Base-by-base conservation (phyloP, 2,113 vertebrate species). In the Menura novaehollandiae region DNA sequence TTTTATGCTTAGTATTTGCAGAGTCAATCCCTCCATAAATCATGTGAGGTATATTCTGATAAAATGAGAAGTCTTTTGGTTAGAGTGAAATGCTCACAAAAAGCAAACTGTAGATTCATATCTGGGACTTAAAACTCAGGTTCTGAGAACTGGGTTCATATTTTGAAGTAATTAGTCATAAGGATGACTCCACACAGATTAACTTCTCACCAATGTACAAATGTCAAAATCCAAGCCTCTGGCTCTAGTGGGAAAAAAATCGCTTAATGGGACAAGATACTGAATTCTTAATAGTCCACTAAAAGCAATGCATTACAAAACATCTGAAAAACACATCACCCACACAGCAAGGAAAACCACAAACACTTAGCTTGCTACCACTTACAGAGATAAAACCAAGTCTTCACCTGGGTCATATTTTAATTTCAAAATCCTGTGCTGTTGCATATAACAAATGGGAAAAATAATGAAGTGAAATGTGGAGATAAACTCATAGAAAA, bases 301-400 rank as follows among this genome's bases (percentile, higher is more conserved):
- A 79, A 39, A 95, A 56, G 59, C 20, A 96, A 80, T 68, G 41
- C 44, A 69, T 71, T 92, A 93, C 51, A 73, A 85, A 97, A 91
- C 37, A 75, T 64, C 59, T 91, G 66, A 88, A 97, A 96, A 93
- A 19, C 92, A 81, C 78, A 83, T 67, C 89, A 97, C 49, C 59
- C 94, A 90, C 96, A 96, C 97, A 96, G 96, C 96, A 97, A 96
- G 44, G 68, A 97, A 98, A 96, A 94, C 44, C 96, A 96, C 83
- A 95, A 95, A 55, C 55, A 82, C 56, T 96, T 96, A 84, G 15
- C 37, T 96, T 95, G 88, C 95, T 94, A 95, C 52, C 94, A 98
- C 98, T 99, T 98, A 99, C 98, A 98, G 96, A 98, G 97, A 97
- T 92, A 96, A 98, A 98, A 98, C 68, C 95, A 97, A 94, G 95